Evolutionary conservation across 2,888 invertebrate genomes (phyloP).

Genomic region (Rhamnusium bicolor): DNA sequence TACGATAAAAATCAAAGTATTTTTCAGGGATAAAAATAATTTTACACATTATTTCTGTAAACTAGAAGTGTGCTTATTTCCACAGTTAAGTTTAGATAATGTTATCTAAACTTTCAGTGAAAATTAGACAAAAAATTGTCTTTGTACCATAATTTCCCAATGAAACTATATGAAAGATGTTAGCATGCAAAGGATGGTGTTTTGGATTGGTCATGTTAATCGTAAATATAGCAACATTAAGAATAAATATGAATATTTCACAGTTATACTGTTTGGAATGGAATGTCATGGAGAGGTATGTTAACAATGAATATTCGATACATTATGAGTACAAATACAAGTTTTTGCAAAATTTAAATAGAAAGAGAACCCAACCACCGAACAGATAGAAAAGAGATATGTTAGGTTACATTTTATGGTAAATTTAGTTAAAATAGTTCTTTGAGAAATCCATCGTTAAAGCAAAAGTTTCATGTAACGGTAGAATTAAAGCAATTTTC

Average conservation of each 20-base stretch:
- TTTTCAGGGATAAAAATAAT: background rate
- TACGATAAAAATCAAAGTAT: too few relatives aligned
- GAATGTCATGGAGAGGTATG: constrained; percentile 40
- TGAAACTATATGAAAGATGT: constrained; percentile 34
- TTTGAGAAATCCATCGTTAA: constrained; percentile 2
- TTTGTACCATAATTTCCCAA: constrained; percentile 38
- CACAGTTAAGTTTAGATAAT: constrained; percentile 37
- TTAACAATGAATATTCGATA: constrained; percentile 34
- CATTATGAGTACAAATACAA: constrained; percentile 38
- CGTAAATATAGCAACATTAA: constrained; percentile 33
- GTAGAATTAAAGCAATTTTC: constrained; percentile 12
- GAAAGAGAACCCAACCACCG: constrained; percentile 54
- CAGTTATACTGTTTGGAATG: constrained; percentile 38
- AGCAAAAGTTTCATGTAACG: constrained; percentile 17
- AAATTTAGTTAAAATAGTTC: background rate
- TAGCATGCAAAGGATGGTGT: constrained; percentile 51
- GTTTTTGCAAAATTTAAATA: constrained; percentile 27
- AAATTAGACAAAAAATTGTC: constrained; percentile 31
- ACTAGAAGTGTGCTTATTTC: constrained; percentile 42
- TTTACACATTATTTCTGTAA: background rate
- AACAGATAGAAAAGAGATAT: constrained; percentile 32
- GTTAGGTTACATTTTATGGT: constrained; percentile 12
- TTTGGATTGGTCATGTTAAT: constrained; percentile 38
- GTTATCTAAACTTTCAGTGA: constrained; percentile 49
- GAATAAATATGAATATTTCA: constrained; percentile 35